A percentile compares a stretch with the other conserved stretches of the same genome.
phyloP scores from a whole-genome alignment of 2,888 invertebrate species.

The Euzetes globulus region DNA sequence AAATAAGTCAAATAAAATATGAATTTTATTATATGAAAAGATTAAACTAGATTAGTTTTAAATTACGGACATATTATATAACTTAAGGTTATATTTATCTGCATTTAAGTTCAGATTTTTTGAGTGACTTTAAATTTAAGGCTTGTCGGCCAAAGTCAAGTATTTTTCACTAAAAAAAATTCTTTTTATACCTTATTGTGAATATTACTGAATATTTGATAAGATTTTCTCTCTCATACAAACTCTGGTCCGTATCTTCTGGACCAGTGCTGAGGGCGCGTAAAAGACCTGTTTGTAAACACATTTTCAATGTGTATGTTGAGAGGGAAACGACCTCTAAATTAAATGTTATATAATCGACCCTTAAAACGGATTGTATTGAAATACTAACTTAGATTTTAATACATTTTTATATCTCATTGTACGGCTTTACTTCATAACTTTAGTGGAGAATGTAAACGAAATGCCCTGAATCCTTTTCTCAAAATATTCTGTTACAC shows the following conservation, averaged over 20 bases:
- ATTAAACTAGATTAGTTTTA: background rate
- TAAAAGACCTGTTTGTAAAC: conserved; percentile 11
- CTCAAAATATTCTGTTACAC: background rate
- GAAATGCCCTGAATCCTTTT: conserved; percentile 1
- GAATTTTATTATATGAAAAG: background rate
- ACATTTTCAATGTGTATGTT: background rate
- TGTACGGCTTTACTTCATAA: background rate
- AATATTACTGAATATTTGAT: background rate
- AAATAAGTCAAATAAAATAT: background rate
- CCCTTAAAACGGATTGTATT: conserved; percentile 6
- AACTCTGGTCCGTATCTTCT: background rate
- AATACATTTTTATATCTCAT: background rate
- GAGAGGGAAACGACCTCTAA: conserved; percentile 1
- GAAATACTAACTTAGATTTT: conserved; percentile 5
- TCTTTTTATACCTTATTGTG: background rate
- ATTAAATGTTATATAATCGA: background rate
- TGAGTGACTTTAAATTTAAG: background rate
- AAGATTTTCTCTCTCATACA: background rate
- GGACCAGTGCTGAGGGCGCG: conserved; percentile 7
- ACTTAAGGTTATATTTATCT: conserved; percentile 10
- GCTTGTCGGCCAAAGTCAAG: conserved; percentile 14
- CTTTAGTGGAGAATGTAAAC: background rate
- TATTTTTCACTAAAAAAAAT: background rate
- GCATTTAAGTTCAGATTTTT: background rate
- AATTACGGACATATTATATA: conserved; percentile 9